Percentiles rank a stretch among this genome's conserved stretches.
These are phyloP conservation scores for Scaptomyza polygonia DNA, from an alignment of 2,888 invertebrate species.

Conservation along the genomic window DNA sequence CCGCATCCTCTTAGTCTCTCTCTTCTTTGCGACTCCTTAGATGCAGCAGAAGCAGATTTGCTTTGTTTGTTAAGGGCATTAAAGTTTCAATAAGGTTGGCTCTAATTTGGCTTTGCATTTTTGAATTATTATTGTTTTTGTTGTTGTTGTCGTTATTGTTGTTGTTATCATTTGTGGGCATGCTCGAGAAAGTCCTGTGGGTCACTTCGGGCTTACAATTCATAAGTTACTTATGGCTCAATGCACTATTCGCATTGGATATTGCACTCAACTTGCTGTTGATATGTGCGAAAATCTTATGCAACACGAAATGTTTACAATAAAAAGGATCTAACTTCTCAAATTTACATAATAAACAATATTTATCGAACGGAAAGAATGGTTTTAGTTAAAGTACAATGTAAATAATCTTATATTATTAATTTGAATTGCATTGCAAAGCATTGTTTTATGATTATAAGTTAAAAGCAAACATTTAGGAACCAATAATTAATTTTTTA, in stretches of 20 bases:
- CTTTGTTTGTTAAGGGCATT: slow-evolving; percentile 61
- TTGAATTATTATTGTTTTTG: slow-evolving; percentile 22
- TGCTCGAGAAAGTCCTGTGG: slow-evolving; percentile 70
- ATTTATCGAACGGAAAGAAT: too few species aligned
- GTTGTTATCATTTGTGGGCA: slow-evolving; percentile 14
- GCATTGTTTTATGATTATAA: too few species aligned
- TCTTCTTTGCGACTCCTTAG: slow-evolving; percentile 10
- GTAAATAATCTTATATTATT: too few species aligned
- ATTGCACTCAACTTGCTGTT: not conserved
- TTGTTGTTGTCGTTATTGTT: too few species aligned
- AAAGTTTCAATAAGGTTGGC: slow-evolving; percentile 73
- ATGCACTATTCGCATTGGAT: slow-evolving; percentile 60
- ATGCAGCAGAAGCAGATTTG: slow-evolving; percentile 23
- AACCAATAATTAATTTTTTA: too few species aligned
- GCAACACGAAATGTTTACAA: not conserved
- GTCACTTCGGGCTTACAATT: slow-evolving; percentile 82
- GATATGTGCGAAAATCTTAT: not conserved
- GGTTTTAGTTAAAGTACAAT: too few species aligned
- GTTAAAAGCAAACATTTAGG: too few species aligned
- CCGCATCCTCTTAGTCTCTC: slow-evolving; percentile 46
- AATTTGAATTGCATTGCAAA: too few species aligned
- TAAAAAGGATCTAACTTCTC: too few species aligned
- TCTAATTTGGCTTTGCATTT: slow-evolving; percentile 67
- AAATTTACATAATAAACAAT: too few species aligned
- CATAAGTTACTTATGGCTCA: slow-evolving; percentile 83